Evolutionary conservation across 2,888 invertebrate genomes (phyloP), one percentile per base, ranked within the genome.

Genomic region (Rhopalosiphum nymphaeae): DNA sequence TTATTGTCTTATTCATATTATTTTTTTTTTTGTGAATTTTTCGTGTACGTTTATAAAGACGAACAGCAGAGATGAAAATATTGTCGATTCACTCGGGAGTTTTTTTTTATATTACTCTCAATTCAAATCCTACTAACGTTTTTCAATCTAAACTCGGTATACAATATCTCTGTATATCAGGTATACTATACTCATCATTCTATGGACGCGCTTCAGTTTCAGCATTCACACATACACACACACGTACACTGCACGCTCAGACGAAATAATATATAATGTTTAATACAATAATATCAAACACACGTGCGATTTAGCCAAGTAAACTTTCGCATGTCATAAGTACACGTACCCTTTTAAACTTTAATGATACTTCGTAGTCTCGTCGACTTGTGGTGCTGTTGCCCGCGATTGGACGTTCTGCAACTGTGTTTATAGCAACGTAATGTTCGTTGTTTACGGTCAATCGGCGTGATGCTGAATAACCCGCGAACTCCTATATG

Each of bases 51-150:
- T 36, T 46, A 92, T 85, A 42, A 93, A 85, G 90, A 61, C 85
- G 85, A 86, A 85, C 93, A 56, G 89, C 93, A 85, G 93, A 85
- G 93, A 84, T 85, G 93, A 29, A 91, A 90, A 94, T 90, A 94
- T 61, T 94, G 93, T 94, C 61, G 93, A 94, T 94, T 94, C 93
- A 94, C 90, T 86, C 61, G 90, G 57, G 84, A 85, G 26, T 56
- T 89, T 92, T 92, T 92, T 92, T 46, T 61, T 9, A 46, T 49
- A 2, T 49, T 46, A n/a, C 44, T 49, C 86, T 29, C n/a, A 16
- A 49, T 21, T 87, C 87, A 49, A 4, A 5, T 61, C 26, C 61
- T 25, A 16, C 26, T 49, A 46, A 88, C 49, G 88, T 92, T 67
- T 88, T 88, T 91, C 57, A 21, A 78, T 78, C 36, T 78, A 36